phyloP scores from a whole-genome alignment of 2,797 vertebrate genomes.

The Hypotaenidia okinawae region DNA sequence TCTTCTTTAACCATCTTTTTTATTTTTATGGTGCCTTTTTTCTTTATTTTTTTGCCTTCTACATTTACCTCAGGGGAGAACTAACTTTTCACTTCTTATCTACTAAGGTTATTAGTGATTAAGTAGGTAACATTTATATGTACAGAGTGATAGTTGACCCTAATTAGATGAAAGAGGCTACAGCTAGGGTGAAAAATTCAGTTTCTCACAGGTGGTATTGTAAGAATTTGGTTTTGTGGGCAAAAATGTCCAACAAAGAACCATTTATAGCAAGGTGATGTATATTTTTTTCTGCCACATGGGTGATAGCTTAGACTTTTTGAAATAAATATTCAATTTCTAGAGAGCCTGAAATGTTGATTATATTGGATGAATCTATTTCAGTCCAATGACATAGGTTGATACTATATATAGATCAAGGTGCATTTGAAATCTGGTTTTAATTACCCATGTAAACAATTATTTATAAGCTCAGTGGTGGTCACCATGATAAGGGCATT shows the following conservation, averaged over 20 bases:
- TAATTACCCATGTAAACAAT: not conserved
- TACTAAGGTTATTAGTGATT: slow-evolving; percentile 36
- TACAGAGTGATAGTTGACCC: slow-evolving; percentile 32
- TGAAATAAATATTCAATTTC: not conserved
- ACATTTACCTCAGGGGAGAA: not conserved
- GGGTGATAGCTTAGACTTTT: not conserved
- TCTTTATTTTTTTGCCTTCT: not conserved
- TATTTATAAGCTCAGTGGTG: not conserved
- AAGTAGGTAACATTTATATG: not conserved
- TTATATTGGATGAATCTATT: not conserved
- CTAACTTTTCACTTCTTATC: not conserved
- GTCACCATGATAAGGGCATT: not conserved
- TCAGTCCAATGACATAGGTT: not conserved
- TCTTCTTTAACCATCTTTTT: not conserved
- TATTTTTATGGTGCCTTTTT: not conserved
- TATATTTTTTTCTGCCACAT: not conserved
- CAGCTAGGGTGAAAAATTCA: not conserved
- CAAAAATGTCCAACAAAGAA: not conserved
- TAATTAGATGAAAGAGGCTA: slow-evolving; percentile 22
- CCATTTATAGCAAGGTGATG: not conserved
- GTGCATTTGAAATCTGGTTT: not conserved
- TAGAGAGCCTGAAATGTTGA: not conserved
- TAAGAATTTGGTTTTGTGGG: not conserved
- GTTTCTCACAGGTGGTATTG: not conserved
- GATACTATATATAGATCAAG: not conserved